Evolutionary conservation across 2,888 invertebrate species (phyloP), one percentile per base, ranked within the genome.

Genomic region (Conops quadrifasciatus): DNA sequence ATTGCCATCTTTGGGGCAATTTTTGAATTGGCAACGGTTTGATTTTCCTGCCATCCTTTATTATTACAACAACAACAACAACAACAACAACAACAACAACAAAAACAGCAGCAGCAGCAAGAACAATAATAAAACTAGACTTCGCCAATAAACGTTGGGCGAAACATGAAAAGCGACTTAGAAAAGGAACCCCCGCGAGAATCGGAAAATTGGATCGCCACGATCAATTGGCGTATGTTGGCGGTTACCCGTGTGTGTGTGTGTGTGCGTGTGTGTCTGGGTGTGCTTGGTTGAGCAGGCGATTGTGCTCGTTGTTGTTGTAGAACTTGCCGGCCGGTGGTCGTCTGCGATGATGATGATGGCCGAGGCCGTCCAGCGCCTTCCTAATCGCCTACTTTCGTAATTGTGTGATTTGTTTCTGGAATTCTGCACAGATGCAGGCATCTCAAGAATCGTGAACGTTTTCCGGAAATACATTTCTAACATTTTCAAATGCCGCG

Each of bases 361-460:
- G 28, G 59, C 47, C 28, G 16, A 5, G 43, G 66, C 53, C n/a
- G n/a, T n/a, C n/a, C n/a, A 66, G 66, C 53, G 9, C 69, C 58
- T 64, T 24, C 60, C 59, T 70, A 70, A 64, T 64, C 70, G 70
- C 70, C 70, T 65, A 65, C 65, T 56, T 70, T 70, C 45, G 65
- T 30, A 59, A 67, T 60, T 59, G 43, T 67, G 59, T 49, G 59
- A 59, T 67, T 47, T 49, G 47, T 59, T 67, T 59, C 47, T 67
- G 53, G 53, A 53, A 30, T 59, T 59, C 26, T 13, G 47, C 47
- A 36, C 9, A 7, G 45, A 43, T 47, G 45, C 58, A 47, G 67
- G 59, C 30, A 9, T 36, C 9, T 36, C 9, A 49, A 59, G 59
- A 67, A 59, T 49, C 26, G 59, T 49, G 67, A 56, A 67, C 26